A percentile compares a stretch with the other conserved stretches of the same genome.
Evolutionary conservation across 2,888 invertebrate species (phyloP).

Genomic region (Spatulosminthurus flaviceps): DNA sequence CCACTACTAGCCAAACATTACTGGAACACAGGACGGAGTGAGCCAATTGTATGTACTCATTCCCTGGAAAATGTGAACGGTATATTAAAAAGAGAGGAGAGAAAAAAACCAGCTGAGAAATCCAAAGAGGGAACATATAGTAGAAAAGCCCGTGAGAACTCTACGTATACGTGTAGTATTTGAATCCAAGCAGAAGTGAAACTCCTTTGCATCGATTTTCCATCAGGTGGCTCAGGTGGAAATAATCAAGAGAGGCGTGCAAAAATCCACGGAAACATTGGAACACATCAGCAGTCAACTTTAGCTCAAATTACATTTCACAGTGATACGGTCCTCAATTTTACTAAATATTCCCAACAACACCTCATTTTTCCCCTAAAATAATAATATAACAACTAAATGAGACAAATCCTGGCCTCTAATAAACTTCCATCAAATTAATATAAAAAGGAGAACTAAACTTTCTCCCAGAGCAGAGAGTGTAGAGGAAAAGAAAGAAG

Average conservation of each 20-base stretch:
- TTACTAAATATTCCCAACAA: background rate
- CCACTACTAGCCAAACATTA: too few species aligned
- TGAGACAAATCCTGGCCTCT: too few species aligned
- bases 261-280: conserved; percentile 32
- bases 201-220: conserved; percentile 44
- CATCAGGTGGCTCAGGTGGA: conserved; percentile 47
- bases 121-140: background rate
- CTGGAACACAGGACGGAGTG: too few species aligned
- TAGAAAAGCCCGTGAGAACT: background rate
- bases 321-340: background rate
- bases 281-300: conserved; percentile 41
- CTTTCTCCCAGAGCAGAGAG: too few species aligned
- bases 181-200: conserved; percentile 17
- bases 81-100: background rate
- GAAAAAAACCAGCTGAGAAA: conserved; percentile 15
- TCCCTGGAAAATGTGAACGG: background rate
- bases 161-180: background rate
- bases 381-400: too few species aligned
- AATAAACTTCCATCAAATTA: too few species aligned
- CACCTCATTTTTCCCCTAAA: too few species aligned
- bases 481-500: too few species aligned
- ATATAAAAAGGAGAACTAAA: too few species aligned
- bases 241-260: conserved; percentile 40
- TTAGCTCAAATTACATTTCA: conserved; percentile 7
- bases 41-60: too few species aligned